Percentiles rank a stretch among this genome's conserved stretches.
phyloP scores from a whole-genome alignment of 2,888 invertebrate genomes.

The Hydriomena furcata region DNA sequence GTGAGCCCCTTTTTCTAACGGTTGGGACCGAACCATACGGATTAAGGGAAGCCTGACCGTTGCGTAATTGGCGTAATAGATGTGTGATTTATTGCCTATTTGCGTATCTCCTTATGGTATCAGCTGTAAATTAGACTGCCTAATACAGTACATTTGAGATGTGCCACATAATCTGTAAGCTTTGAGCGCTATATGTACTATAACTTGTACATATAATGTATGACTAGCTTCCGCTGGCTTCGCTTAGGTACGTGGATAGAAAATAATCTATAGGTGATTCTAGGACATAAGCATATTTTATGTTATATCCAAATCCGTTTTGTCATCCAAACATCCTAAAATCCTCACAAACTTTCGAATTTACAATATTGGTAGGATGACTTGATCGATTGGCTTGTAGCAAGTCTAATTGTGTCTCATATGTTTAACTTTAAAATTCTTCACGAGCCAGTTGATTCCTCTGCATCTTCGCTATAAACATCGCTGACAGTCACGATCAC shows the following conservation, averaged over 20 bases:
- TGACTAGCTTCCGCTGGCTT: too few species aligned
- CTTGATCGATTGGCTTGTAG: too few species aligned
- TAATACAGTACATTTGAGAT: neutral
- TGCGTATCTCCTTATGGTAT: conserved; percentile 31
- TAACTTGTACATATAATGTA: too few species aligned
- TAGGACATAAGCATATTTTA: too few species aligned
- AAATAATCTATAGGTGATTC: neutral
- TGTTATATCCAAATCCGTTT: too few species aligned
- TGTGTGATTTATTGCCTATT: conserved; percentile 68
- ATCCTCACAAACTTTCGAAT: too few species aligned
- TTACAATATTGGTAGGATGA: too few species aligned
- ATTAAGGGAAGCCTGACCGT: conserved; percentile 71
- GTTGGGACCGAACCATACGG: conserved; percentile 55
- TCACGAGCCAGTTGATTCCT: neutral
- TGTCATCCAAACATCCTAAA: too few species aligned
- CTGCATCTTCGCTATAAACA: conserved; percentile 7
- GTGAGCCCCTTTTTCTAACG: conserved; percentile 70
- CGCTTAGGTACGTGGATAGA: too few species aligned
- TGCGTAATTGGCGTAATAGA: conserved; percentile 80
- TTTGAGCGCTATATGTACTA: too few species aligned
- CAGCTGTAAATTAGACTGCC: conserved; percentile 13
- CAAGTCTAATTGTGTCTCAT: neutral
- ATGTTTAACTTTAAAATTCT: neutral
- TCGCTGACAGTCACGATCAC: conserved; percentile 12
- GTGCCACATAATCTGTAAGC: too few species aligned